A percentile compares a stretch with the other conserved stretches of the same genome.
Conservation (phyloP, 2,797 vertebrate species). For the Hemitrygon akajei region DNA sequence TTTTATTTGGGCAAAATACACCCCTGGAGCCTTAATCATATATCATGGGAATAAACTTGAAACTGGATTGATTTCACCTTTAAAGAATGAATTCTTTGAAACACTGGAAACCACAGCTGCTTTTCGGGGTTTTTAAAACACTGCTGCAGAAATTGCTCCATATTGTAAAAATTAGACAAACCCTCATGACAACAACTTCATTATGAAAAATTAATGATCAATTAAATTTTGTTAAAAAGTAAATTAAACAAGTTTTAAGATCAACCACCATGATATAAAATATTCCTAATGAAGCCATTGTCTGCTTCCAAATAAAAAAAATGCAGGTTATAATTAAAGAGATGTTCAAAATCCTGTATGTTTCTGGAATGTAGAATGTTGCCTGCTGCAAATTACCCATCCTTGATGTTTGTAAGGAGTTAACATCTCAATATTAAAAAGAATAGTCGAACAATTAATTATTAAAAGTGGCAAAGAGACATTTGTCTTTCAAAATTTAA, state of each 20-base stretch:
- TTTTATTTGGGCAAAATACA: slow-evolving; percentile 69
- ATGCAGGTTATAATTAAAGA: not conserved
- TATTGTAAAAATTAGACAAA: slow-evolving; percentile 89
- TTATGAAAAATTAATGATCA: slow-evolving; percentile 80
- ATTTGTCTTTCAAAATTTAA: not conserved
- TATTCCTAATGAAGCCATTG: not conserved
- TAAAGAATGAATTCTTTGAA: slow-evolving; percentile 87
- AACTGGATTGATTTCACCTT: slow-evolving; percentile 98
- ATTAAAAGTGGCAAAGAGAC: slow-evolving; percentile 5
- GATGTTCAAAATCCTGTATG: not conserved
- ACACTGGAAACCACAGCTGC: slow-evolving; percentile 78
- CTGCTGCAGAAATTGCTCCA: slow-evolving; percentile 87
- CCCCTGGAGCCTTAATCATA: slow-evolving; percentile 80
- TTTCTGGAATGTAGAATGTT: not conserved
- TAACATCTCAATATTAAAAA: not conserved
- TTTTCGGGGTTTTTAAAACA: slow-evolving; percentile 61
- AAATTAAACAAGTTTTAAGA: slow-evolving; percentile 52
- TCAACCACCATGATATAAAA: slow-evolving; percentile 48
- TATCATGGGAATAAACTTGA: slow-evolving; percentile 80
- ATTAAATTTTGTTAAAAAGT: slow-evolving; percentile 44
- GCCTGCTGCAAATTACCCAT: not conserved
- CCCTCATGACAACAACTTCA: slow-evolving; percentile 80
- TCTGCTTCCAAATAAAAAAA: not conserved
- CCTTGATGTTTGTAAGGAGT: not conserved
- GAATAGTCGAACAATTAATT: not conserved